phyloP scores from a whole-genome alignment of 2,797 vertebrate species.

The Loris lydekkerianus region DNA sequence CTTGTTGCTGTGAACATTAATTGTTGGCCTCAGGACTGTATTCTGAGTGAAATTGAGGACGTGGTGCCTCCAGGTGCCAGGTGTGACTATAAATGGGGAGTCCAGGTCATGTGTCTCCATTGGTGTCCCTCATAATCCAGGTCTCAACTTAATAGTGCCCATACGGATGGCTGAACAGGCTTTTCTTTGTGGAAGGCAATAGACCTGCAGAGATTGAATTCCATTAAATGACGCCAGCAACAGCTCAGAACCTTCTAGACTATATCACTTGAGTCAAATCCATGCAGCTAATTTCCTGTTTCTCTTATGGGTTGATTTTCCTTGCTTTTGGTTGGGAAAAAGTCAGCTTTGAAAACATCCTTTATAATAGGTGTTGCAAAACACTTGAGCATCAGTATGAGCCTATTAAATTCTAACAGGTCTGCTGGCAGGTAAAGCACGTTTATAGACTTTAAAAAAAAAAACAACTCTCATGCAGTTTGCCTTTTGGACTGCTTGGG shows the following conservation, averaged over 20 bases:
- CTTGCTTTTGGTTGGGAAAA: constrained; percentile 51
- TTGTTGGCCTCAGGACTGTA: background rate
- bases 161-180: background rate
- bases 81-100: background rate
- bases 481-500: constrained; percentile 65
- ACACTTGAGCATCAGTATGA: constrained; percentile 30
- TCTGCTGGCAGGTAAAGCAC: constrained; percentile 63
- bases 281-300: constrained; percentile 66
- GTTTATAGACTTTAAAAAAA: constrained; percentile 51
- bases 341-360: constrained; percentile 72
- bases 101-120: background rate
- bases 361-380: constrained; percentile 71
- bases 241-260: constrained; percentile 1
- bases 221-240: background rate
- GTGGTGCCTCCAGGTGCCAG: background rate
- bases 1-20: background rate
- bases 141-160: background rate
- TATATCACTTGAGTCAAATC: constrained; percentile 14
- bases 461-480: constrained; percentile 53
- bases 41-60: background rate
- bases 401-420: constrained; percentile 71
- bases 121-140: background rate
- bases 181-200: constrained; percentile 42
- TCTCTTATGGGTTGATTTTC: constrained; percentile 38
- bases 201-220: background rate